Evolutionary conservation across 2,113 vertebrate species (phyloP).

Genomic region (Misgurnus mizolepis): DNA sequence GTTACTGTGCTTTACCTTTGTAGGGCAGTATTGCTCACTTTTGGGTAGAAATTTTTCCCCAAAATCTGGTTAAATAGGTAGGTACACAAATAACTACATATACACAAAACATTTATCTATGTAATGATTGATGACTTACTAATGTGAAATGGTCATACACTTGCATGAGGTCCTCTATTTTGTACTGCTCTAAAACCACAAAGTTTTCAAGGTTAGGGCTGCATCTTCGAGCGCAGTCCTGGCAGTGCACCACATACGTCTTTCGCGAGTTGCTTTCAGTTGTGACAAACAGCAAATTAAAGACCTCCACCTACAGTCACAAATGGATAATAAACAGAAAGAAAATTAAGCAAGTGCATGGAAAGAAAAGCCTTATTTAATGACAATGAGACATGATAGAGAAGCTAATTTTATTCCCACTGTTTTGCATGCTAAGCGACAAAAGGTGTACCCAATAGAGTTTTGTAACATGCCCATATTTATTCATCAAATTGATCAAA

Average conservation of each 20-base stretch:
- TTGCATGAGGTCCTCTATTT: conserved; percentile 96
- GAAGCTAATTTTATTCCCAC: background rate
- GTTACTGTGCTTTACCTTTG: too few species aligned
- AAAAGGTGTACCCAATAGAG: too few species aligned
- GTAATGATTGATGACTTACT: conserved; percentile 76
- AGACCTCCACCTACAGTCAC: conserved; percentile 91
- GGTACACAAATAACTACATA: background rate
- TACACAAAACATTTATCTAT: background rate
- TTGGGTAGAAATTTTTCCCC: too few species aligned
- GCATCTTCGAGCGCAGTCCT: conserved; percentile 96
- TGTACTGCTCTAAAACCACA: conserved; percentile 98
- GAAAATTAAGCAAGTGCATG: background rate
- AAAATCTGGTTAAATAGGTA: background rate
- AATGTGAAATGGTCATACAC: conserved; percentile 99
- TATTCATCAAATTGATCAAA: too few species aligned
- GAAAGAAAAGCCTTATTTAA: background rate
- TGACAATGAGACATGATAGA: background rate
- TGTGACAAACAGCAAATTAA: conserved; percentile 96
- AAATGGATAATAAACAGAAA: background rate
- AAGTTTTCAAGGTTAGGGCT: conserved; percentile 91
- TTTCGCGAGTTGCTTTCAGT: conserved; percentile 93
- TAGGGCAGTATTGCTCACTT: too few species aligned
- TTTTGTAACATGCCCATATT: too few species aligned
- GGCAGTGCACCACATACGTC: conserved; percentile 94
- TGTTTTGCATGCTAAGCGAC: background rate